Evolutionary conservation across 2,797 vertebrate genomes (phyloP).

Genomic region (Molossus molossus): DNA sequence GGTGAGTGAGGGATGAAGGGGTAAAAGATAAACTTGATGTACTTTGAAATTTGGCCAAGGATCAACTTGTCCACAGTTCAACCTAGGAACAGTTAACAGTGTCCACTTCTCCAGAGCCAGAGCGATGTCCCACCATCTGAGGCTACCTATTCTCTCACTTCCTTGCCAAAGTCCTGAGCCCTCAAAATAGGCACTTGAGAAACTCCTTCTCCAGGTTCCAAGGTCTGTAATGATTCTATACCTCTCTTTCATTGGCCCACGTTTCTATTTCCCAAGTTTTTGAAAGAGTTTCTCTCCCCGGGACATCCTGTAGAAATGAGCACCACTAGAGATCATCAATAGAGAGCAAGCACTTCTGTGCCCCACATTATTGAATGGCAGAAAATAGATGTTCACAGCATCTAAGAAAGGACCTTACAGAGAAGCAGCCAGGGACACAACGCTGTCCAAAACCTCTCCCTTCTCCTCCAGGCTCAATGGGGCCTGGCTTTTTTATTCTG

Average conservation of each 20-base stretch:
- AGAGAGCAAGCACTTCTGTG: not conserved
- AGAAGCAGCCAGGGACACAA: slow-evolving; percentile 41
- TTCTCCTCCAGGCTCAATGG: not conserved
- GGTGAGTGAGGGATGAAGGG: not conserved
- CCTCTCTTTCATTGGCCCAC: slow-evolving; percentile 6
- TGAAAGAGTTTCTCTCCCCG: slow-evolving; percentile 19
- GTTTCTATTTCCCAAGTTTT: slow-evolving; percentile 29
- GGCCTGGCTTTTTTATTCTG: not conserved
- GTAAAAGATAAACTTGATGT: not conserved
- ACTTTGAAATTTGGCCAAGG: slow-evolving; percentile 16
- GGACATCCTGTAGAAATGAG: not conserved
- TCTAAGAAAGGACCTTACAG: slow-evolving; percentile 30
- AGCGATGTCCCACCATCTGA: not conserved
- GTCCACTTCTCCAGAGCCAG: not conserved
- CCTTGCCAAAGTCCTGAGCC: not conserved
- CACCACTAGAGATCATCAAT: not conserved
- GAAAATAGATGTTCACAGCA: slow-evolving; percentile 36
- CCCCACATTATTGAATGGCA: not conserved
- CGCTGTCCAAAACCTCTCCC: slow-evolving; percentile 41
- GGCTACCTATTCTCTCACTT: not conserved
- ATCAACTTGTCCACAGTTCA: not conserved
- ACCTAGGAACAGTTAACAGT: not conserved
- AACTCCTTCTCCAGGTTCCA: slow-evolving; percentile 4
- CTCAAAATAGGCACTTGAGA: slow-evolving; percentile 40
- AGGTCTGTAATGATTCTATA: slow-evolving; percentile 5